Conservation (phyloP, 2,113 vertebrate species). For the Siphamia tubifer region DNA sequence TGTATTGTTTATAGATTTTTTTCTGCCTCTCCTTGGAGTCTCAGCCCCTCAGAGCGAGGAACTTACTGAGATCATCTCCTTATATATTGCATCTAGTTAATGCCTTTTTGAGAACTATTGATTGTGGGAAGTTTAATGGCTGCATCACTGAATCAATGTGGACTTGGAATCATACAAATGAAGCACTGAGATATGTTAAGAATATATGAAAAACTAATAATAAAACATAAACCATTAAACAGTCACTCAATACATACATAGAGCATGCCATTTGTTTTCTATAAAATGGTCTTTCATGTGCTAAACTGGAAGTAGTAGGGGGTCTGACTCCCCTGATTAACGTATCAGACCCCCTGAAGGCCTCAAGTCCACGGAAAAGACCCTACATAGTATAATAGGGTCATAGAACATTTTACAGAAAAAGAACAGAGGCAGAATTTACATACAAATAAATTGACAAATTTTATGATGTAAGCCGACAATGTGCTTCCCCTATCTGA, state of each 20-base stretch:
- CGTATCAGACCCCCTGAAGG: no score
- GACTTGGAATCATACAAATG: conserved; percentile 35
- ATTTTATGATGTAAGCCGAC: no score
- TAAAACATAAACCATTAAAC: conserved; percentile 36
- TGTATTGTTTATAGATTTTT: conserved; percentile 49
- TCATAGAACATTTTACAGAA: no score
- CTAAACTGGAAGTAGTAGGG: neutral
- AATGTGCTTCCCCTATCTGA: no score
- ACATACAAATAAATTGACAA: no score
- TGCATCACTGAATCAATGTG: conserved; percentile 42
- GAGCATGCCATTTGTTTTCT: conserved; percentile 14
- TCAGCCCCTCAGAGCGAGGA: conserved; percentile 1
- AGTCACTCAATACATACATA: conserved; percentile 3
- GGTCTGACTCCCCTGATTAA: no score
- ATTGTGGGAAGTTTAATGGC: conserved; percentile 27
- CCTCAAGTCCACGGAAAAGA: no score
- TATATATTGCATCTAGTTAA: conserved; percentile 26
- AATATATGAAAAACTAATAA: conserved; percentile 49
- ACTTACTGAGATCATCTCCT: conserved; percentile 24
- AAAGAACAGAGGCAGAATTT: no score
- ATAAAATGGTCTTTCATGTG: neutral
- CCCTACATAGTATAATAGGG: no score
- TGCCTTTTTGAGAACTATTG: conserved; percentile 52
- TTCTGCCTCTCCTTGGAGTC: neutral
- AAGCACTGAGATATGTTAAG: conserved; percentile 14